A percentile compares a stretch with the other conserved stretches of the same genome.
phyloP scores from a whole-genome alignment of 2,888 invertebrate species.

The Sinodicranocentrus sp. region DNA sequence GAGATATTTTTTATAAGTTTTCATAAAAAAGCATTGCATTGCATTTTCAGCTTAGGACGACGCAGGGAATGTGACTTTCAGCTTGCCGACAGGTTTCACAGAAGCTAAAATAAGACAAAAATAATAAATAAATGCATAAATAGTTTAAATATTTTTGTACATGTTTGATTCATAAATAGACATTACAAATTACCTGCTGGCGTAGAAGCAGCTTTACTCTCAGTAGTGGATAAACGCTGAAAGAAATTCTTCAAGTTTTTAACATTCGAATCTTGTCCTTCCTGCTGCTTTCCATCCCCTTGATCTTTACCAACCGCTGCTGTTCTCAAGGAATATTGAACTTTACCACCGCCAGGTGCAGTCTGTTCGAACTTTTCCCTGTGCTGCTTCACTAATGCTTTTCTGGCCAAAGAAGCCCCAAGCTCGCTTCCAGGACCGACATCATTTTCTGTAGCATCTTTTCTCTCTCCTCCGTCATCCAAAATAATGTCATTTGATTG shows the following conservation, averaged over 20 bases:
- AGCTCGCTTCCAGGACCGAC: constrained; percentile 28
- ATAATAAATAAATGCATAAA: not conserved
- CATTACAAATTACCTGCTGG: constrained; percentile 49
- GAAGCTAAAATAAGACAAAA: constrained; percentile 26
- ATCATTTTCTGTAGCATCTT: not conserved
- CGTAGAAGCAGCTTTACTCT: constrained; percentile 21
- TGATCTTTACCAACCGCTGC: constrained; percentile 26
- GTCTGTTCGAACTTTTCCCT: constrained; percentile 60
- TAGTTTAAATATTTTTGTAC: too few relatives aligned
- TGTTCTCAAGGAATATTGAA: constrained; percentile 53
- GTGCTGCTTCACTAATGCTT: constrained; percentile 54
- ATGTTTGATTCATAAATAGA: too few relatives aligned
- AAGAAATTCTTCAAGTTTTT: constrained; percentile 65
- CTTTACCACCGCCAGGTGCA: constrained; percentile 23
- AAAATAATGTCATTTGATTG: constrained; percentile 31
- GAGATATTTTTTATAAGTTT: too few relatives aligned
- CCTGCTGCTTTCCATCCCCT: not conserved
- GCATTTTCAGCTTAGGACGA: constrained; percentile 27
- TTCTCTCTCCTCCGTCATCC: too few relatives aligned
- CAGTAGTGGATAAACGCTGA: constrained; percentile 54
- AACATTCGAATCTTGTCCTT: constrained; percentile 53
- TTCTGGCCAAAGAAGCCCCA: constrained; percentile 43
- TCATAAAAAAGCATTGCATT: too few relatives aligned
- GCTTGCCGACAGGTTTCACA: constrained; percentile 42
- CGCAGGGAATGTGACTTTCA: constrained; percentile 57